These are phyloP conservation scores for Apis laboriosa DNA, from an alignment of 1,140 invertebrate species.

Conservation along the genomic window DNA sequence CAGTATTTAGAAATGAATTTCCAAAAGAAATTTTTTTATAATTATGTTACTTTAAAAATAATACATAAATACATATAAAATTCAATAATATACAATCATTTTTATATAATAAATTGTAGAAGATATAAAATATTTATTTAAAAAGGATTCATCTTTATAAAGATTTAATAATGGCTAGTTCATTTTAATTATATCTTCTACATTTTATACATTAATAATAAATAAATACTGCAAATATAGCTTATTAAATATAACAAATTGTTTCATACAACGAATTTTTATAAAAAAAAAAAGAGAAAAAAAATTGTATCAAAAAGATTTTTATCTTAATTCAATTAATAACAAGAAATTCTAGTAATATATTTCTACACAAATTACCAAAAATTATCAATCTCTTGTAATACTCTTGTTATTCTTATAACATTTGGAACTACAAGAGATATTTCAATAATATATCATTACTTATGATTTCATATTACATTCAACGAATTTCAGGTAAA, in stretches of 20 bases:
- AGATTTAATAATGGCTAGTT: constrained; percentile 31
- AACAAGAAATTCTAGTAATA: constrained; percentile 27
- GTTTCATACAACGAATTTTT: constrained; percentile 16
- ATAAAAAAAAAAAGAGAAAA: background rate
- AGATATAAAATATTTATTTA: background rate
- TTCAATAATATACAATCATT: constrained; percentile 21
- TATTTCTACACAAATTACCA: constrained; percentile 22
- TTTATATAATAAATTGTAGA: constrained; percentile 36
- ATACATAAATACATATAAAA: background rate
- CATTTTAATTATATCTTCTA: background rate
- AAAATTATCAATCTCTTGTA: constrained; percentile 32
- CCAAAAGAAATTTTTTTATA: constrained; percentile 7
- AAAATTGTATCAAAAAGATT: constrained; percentile 12
- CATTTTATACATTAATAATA: background rate
- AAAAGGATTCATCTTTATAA: constrained; percentile 23
- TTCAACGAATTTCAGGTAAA: constrained; percentile 57
- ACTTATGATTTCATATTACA: constrained; percentile 41
- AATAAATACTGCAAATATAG: constrained; percentile 4
- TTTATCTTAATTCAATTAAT: constrained; percentile 2
- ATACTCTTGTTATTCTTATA: constrained; percentile 10
- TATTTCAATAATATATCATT: constrained; percentile 33
- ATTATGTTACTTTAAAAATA: constrained; percentile 26
- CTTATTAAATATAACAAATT: constrained; percentile 12
- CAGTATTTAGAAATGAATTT: constrained; percentile 7
- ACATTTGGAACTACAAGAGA: constrained; percentile 11